A percentile compares a stretch with the other conserved stretches of the same genome.
Evolutionary conservation across 2,888 invertebrate genomes (phyloP).

Genomic region (Cartodere bifasciata): DNA sequence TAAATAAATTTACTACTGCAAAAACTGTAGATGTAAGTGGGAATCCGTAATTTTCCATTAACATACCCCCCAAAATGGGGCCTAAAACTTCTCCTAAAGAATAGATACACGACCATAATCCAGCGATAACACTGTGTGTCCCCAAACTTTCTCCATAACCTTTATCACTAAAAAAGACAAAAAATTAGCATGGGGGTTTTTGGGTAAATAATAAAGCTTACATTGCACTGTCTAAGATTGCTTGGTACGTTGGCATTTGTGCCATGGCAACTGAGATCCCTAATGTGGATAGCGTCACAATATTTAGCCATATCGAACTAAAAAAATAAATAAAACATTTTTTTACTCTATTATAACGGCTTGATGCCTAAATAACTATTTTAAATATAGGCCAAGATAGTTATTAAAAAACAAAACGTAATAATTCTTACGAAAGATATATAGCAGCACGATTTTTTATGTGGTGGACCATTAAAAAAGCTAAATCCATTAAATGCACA

Average conservation of each 20-base stretch:
- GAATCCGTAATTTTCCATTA: slow-evolving; percentile 52
- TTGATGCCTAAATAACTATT: too few relatives aligned
- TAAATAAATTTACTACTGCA: slow-evolving; percentile 42
- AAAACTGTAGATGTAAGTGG: slow-evolving; percentile 52
- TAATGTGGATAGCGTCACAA: slow-evolving; percentile 49
- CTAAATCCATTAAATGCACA: too few relatives aligned
- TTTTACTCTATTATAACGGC: too few relatives aligned
- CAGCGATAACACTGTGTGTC: slow-evolving; percentile 62
- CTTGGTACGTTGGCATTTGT: slow-evolving; percentile 61
- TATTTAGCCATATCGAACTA: slow-evolving; percentile 53
- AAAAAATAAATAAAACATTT: slow-evolving; percentile 21
- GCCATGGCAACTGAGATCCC: slow-evolving; percentile 57
- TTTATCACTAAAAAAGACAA: slow-evolving; percentile 41
- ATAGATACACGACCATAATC: slow-evolving; percentile 62
- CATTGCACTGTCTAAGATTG: slow-evolving; percentile 56
- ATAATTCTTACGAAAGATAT: too few relatives aligned
- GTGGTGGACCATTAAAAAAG: too few relatives aligned
- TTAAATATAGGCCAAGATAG: too few relatives aligned
- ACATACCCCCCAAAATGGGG: slow-evolving; percentile 51
- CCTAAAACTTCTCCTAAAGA: slow-evolving; percentile 59
- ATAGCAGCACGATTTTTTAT: too few relatives aligned
- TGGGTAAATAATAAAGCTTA: slow-evolving; percentile 39
- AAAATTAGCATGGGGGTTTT: background rate
- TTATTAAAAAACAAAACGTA: too few relatives aligned
- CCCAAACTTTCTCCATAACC: slow-evolving; percentile 52